These are phyloP conservation scores for Campopleginae sp. DNA, from an alignment of 2,888 invertebrate species.

Conservation along the genomic window DNA sequence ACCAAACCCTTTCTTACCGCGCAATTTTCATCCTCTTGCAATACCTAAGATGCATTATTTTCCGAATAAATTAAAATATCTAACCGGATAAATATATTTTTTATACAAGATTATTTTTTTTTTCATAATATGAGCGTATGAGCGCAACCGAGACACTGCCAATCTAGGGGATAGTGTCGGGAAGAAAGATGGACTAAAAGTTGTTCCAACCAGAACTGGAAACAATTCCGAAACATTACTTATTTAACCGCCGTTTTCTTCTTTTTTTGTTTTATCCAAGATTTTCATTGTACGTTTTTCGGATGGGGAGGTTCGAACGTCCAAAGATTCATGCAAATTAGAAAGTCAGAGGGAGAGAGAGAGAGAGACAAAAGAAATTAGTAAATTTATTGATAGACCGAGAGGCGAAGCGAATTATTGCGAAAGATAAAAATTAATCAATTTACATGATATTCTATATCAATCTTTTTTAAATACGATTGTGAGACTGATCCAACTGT, in stretches of 20 bases:
- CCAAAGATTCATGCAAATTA: conserved; percentile 65
- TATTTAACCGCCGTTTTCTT: conserved; percentile 19
- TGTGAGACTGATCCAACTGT: conserved; percentile 84
- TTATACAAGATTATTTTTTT: conserved; percentile 70
- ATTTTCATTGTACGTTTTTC: conserved; percentile 33
- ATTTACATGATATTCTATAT: conserved; percentile 71
- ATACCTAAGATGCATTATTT: conserved; percentile 76
- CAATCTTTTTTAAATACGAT: conserved; percentile 78
- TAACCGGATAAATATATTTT: conserved; percentile 63
- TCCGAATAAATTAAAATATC: conserved; percentile 69
- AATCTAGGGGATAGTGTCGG: conserved; percentile 18
- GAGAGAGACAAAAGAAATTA: conserved; percentile 49
- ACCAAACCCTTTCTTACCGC: conserved; percentile 4
- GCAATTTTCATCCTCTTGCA: conserved; percentile 69
- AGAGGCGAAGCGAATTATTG: conserved; percentile 12
- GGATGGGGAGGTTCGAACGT: conserved; percentile 51
- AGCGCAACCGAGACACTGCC: conserved; percentile 31
- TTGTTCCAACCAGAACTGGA: conserved; percentile 30
- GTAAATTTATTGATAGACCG: conserved; percentile 30
- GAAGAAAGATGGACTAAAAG: conserved; percentile 1
- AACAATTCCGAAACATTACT: conserved; percentile 62
- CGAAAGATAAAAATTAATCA: conserved; percentile 45
- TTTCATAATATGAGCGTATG: conserved; percentile 45
- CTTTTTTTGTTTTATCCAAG: conserved; percentile 20
- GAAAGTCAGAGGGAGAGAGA: conserved; percentile 20